Evolutionary conservation across 2,797 vertebrate species (phyloP), one percentile per base, ranked within the genome.

Genomic region (Synaphobranchus kaupii): DNA sequence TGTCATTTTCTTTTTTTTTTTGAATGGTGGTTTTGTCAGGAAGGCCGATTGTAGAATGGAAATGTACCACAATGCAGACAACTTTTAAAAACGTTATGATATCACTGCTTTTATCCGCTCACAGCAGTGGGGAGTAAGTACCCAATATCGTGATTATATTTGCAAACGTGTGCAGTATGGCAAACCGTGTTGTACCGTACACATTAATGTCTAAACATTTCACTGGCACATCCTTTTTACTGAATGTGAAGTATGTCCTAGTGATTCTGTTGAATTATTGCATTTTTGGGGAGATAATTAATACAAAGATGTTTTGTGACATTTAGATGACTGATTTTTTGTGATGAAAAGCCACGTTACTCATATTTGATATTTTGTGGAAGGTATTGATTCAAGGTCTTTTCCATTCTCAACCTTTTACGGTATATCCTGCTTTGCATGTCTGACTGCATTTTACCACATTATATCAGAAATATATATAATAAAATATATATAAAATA

Each of bases 41-140:
- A 93, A 91, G 90, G 91, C 92, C 88, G 92, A n/a, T 54, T 93
- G 44, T 90, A 93, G 91, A 91, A 90, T 94, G 92, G 90, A 89
- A 93, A 92, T 91, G 93, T 95, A 94, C 71, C 94, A 92, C 89
- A 50, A 88, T 73, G 86, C 83, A 28, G 44, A 66, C 9, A 85
- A 86, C 66, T 68, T 68, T 71, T 87, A 63, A 48, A 58, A 15
- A 58, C 44, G 28, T 76, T 58, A 84, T 87, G 28, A 71, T 52
- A 60, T 10, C 52, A 20, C 7, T 85, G 17, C 15, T 39, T 76
- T 76, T 39, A 34, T 76, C 39, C 0, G 5, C 76, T 25, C 39
- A 9, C 1, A 39, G 15, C 76, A 47, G 44, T 22, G 34, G 28
- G 17, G 31, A 76, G 39, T 76, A 73, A 73, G 28, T 73, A 15